phyloP scores from a whole-genome alignment of 2,113 vertebrate genomes.

The Tretioscincus oriximinensis region DNA sequence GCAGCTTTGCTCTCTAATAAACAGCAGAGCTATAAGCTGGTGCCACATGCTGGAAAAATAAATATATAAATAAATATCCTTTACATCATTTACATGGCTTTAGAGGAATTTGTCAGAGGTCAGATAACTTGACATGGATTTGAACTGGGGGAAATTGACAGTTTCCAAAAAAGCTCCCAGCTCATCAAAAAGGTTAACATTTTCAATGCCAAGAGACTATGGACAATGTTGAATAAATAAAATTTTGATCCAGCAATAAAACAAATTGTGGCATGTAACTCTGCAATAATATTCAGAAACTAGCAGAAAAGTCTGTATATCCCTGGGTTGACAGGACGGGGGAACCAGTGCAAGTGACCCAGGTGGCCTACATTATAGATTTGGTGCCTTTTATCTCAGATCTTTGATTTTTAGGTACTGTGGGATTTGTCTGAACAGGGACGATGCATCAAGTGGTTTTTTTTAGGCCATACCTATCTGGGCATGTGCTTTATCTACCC shows the following conservation, averaged over 20 bases:
- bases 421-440: too few relatives aligned
- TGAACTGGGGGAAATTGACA: neutral
- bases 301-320: too few relatives aligned
- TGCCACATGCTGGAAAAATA: conserved; percentile 19
- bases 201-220: neutral
- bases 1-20: conserved; percentile 56
- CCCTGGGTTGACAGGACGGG: too few relatives aligned
- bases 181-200: conserved; percentile 29
- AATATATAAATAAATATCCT: conserved; percentile 31
- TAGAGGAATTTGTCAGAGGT: conserved; percentile 28
- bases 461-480: too few relatives aligned
- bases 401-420: too few relatives aligned
- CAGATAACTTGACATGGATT: conserved; percentile 33
- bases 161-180: conserved; percentile 2
- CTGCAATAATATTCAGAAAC: neutral
- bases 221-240: conserved; percentile 11
- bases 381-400: too few relatives aligned
- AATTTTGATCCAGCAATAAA: neutral
- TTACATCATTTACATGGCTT: conserved; percentile 48
- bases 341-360: too few relatives aligned
- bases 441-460: too few relatives aligned
- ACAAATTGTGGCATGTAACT: neutral
- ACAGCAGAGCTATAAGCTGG: conserved; percentile 48
- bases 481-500: too few relatives aligned
- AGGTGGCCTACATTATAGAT: too few relatives aligned